Conservation (phyloP, 2,113 vertebrate genomes). For the Epinephelus lanceolatus region DNA sequence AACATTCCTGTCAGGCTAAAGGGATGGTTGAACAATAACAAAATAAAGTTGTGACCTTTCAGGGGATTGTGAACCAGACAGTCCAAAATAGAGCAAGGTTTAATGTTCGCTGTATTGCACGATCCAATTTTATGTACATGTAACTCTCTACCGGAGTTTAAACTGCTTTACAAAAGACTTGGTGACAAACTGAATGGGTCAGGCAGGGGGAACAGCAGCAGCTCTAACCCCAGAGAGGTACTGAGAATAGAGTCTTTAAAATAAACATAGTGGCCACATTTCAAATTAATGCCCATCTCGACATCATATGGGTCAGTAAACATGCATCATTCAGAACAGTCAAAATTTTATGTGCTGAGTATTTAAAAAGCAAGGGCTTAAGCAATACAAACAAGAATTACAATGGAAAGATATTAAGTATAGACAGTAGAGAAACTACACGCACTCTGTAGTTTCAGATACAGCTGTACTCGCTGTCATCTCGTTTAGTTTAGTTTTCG, state of each 20-base stretch:
- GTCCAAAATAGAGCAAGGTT: not conserved
- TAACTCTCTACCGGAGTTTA: not conserved
- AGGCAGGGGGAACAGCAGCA: not conserved
- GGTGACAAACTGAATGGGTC: not conserved
- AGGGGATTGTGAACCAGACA: not conserved
- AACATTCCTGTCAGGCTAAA: not conserved
- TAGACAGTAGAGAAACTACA: not conserved
- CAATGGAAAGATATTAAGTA: not conserved
- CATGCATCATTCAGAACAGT: not conserved
- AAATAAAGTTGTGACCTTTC: not conserved
- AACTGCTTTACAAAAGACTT: not conserved
- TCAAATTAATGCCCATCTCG: constrained; percentile 1
- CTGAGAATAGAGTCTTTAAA: constrained; percentile 9
- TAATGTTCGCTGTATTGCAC: not conserved
- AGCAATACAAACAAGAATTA: not conserved
- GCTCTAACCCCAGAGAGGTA: not conserved
- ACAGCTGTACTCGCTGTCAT: not conserved
- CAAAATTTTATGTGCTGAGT: not conserved
- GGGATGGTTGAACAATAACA: not conserved
- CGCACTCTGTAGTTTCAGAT: not conserved
- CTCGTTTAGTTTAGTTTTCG: not conserved
- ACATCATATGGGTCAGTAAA: not conserved
- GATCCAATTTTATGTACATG: not conserved
- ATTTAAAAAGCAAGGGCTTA: not conserved
- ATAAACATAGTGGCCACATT: constrained; percentile 2